Percentiles rank a stretch among this genome's conserved stretches.
These are phyloP conservation scores for Porites cylindrica DNA, from an alignment of 92 coral and sea anemone genomes.

Conservation along the genomic window DNA sequence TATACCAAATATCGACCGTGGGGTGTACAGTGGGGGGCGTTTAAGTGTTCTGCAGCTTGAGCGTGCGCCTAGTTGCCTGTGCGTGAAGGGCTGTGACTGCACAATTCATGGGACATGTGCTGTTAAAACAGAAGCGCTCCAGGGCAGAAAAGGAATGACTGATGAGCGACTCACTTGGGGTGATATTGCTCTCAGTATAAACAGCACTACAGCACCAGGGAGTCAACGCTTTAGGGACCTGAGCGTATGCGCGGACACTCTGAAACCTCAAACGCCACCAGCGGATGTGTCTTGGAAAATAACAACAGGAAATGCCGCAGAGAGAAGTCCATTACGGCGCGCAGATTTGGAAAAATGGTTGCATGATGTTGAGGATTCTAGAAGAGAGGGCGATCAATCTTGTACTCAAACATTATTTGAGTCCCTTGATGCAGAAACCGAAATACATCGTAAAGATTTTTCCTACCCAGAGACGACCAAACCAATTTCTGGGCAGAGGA, in stretches of 20 bases:
- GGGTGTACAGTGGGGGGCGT: slow-evolving; percentile 48
- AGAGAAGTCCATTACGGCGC: slow-evolving; percentile 24
- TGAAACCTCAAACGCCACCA: slow-evolving; percentile 19
- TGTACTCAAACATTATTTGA: background rate
- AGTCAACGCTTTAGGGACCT: background rate
- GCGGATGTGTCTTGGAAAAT: slow-evolving; percentile 7
- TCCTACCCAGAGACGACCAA: background rate
- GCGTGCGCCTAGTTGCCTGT: slow-evolving; percentile 46
- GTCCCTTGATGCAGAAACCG: background rate
- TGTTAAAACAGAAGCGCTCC: background rate
- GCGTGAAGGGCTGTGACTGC: slow-evolving; percentile 21
- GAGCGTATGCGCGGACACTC: background rate
- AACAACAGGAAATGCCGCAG: slow-evolving; percentile 2
- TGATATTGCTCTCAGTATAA: slow-evolving; percentile 17
- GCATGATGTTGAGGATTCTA: slow-evolving; percentile 28
- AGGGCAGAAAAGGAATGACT: background rate
- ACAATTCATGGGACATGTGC: background rate
- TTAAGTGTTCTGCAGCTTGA: slow-evolving; percentile 44
- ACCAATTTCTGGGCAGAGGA: background rate
- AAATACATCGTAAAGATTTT: background rate
- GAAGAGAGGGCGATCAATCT: background rate
- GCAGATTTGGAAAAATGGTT: slow-evolving; percentile 55
- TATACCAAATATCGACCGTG: slow-evolving; percentile 1
- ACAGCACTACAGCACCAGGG: background rate
- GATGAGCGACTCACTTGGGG: slow-evolving; percentile 34